Conservation (phyloP, 2,797 vertebrate genomes). For the Melopsittacus undulatus region DNA sequence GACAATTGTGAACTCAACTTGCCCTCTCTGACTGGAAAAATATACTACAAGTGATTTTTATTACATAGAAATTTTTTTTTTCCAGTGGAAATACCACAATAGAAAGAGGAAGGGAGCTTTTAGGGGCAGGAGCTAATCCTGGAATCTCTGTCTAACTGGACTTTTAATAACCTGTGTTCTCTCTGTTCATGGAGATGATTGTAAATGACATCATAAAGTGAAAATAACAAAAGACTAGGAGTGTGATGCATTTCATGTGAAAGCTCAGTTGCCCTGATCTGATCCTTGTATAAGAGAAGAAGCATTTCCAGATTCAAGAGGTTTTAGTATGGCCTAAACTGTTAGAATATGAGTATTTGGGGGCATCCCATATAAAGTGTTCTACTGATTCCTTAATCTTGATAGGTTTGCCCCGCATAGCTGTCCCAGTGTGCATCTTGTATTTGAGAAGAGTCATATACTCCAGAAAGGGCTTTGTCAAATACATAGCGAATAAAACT, state of each 20-base stretch:
- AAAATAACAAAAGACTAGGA: neutral
- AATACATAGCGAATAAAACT: too few species aligned
- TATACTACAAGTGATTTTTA: neutral
- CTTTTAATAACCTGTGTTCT: neutral
- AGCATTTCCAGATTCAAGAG: neutral
- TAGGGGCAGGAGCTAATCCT: neutral
- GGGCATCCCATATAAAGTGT: neutral
- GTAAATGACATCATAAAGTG: neutral
- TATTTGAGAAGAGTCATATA: neutral
- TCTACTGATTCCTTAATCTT: neutral
- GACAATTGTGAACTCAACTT: neutral
- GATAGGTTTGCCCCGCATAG: rapidly evolving
- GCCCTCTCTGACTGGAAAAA: neutral
- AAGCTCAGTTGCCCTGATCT: neutral
- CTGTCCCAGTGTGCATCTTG: neutral
- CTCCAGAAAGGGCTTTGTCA: neutral
- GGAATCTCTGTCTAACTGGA: neutral
- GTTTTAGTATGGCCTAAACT: neutral
- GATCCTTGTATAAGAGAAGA: neutral
- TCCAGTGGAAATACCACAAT: neutral
- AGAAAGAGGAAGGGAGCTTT: neutral
- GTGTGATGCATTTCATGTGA: rapidly evolving
- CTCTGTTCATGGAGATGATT: neutral
- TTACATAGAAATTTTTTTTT: neutral
- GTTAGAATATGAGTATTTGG: neutral